Evolutionary conservation across 2,113 vertebrate species (phyloP), one percentile per base, ranked within the genome.

Genomic region (Siniperca knerii): DNA sequence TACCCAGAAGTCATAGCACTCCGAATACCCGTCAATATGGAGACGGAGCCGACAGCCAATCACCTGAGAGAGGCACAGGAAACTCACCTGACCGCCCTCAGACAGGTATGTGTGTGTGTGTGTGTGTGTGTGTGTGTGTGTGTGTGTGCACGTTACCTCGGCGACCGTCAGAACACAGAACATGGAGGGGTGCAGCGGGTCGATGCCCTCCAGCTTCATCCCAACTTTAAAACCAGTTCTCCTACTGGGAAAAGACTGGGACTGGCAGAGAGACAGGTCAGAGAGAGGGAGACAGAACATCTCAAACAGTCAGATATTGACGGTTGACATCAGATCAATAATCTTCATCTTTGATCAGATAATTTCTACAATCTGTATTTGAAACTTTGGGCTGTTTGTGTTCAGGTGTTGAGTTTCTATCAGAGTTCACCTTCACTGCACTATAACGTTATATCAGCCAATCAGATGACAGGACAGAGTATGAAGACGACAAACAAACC

Each of bases 1-100:
- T 62, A 94, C 93, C 96, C 96, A 96, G 89, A 96, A 96, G 90
- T 96, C 94, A 90, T 96, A 96, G 90, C 96, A 96, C 76, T 96
- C 96, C 0, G 95, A 94, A 88, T 92, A 96, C 0, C 94, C 90
- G 0, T 96, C 96, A 2, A 96, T 95, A 33, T 95, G 96, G 52
- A 96, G 93, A 16, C 95, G 95, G 40, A 96, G 73, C 23, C 96
- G 94, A 80, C 83, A 93, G 42, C 96, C 96, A 88, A 94, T 95
- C 54, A 95, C 95, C 96, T 96, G 68, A 44, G 25, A 87, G 72
- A 69, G 71, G n/a, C 79, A 77, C 25, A 64, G 23, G 44, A 44
- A 37, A 42, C 11, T 76, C 21, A 69, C 37, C 48, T 57, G 21
- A 40, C 35, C 6, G 2, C 12, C 7, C 42, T 13, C 52, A 75